Conservation (phyloP, 2,113 vertebrate genomes). For the Myotis davidii region DNA sequence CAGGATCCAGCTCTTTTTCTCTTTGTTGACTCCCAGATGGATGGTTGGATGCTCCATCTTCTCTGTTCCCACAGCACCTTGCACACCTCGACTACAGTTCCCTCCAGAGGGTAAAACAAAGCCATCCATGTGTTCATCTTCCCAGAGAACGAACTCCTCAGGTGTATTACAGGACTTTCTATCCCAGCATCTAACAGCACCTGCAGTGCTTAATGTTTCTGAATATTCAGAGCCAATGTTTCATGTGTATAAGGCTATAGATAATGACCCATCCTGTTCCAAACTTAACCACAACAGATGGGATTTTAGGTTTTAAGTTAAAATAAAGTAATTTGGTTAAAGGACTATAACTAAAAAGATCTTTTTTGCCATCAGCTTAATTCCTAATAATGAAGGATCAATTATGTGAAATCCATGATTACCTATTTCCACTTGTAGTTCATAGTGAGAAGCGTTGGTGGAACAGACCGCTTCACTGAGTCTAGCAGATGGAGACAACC, state of each 20-base stretch:
- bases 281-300: slow-evolving; percentile 9
- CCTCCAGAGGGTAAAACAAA: neutral
- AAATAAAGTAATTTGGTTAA: slow-evolving; percentile 14
- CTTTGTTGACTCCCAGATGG: neutral
- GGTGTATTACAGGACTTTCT: neutral
- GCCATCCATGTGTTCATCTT: neutral
- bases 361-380: slow-evolving; percentile 10
- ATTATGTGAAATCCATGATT: slow-evolving; percentile 41
- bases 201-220: neutral
- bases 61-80: neutral
- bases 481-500: slow-evolving; percentile 83
- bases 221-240: slow-evolving; percentile 1
- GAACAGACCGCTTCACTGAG: slow-evolving; percentile 88
- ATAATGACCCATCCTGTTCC: neutral
- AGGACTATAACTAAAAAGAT: slow-evolving; percentile 30
- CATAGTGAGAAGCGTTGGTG: slow-evolving; percentile 92
- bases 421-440: slow-evolving; percentile 96
- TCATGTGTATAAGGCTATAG: neutral
- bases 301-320: slow-evolving; percentile 38
- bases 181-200: neutral
- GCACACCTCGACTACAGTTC: neutral
- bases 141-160: neutral
- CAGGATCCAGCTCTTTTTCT: neutral
- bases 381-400: neutral
- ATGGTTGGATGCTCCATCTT: neutral